Base-by-base conservation (phyloP, 2,888 invertebrate genomes). In the Neoaliturus tenellus region DNA sequence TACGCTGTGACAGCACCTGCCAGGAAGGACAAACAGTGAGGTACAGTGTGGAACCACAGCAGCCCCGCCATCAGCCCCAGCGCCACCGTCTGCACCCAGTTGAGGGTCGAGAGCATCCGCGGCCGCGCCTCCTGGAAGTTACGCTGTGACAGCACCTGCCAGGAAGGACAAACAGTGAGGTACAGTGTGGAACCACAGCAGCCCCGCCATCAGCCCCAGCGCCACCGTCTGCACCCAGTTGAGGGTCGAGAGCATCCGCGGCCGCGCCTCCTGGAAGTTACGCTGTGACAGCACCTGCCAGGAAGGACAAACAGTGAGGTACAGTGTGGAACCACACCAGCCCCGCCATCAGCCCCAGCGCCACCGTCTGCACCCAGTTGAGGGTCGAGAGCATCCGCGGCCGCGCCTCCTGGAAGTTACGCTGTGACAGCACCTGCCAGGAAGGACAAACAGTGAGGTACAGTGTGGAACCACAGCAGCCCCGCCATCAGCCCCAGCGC, bases 161-260 rank as follows among this genome's bases (percentile, higher is more conserved):
- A 8, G 5, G 23, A 39, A 39, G 44, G 23, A 33, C 20, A 20
- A 85, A 85, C 96, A 51, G 93, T 93, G 84, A 96, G 91, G 20
- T 95, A 94, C 88, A 96, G 91, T 96, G 89, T 95, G 94, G 89
- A 95, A 95, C 96, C 96, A 96, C 78, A 96, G 92, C 35, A 95
- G 92, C 14, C 96, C 96, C 0, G 95, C 94, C 90, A 96, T 92
- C 85, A 95, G 88, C 0, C 95, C 95, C 86, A 96, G 89, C 12
- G 94, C 94, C 86, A 95, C 92, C 1, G 95, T 95, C 90, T 96
- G 96, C 83, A 95, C 92, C 94, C 95, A 95, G 90, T 95, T 95
- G 85, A 96, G 90, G 89, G 95, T 95, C 78, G 95, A 95, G 75
- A 96, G 90, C 94, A 96, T 95, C 82, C 95, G 91, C 6, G 95